Base-by-base conservation (phyloP, 2,113 vertebrate species). In the Polyodon spathula region DNA sequence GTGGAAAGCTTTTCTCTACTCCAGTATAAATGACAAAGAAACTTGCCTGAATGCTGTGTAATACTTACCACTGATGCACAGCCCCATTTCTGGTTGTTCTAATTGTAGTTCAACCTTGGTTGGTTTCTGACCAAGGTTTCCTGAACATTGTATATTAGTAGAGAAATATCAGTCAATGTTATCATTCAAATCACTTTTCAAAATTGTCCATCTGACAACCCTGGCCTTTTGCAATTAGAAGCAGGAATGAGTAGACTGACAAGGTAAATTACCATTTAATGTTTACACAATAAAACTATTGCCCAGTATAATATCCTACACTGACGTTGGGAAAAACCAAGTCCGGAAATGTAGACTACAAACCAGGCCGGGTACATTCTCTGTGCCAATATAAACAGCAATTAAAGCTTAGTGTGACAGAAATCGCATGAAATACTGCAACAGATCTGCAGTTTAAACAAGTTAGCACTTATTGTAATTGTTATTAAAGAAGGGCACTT, bases 311-410 rank as follows among this genome's bases (percentile, higher is more conserved):
- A 90, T 90, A 89, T 84, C 86, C 85, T 86, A 79, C 75, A 72
- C 79, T 86, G 84, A 88, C 81, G 80, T 87, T 84, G 76, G 80
- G 87, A 76, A 86, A 90, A 83, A 65, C 66, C 67, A 84, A 89
- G 88, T 85, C 88, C 81, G 80, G 88, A 92, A 92, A 89, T 80
- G 65, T 84, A 73, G 71, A 77, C 79, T 82, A 82, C 85, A 92
- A 89, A 87, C 76, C 81, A 81, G 81, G 83, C 73, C 67, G 78
- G 79, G 82, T 87, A 77, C 78, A 77, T 73, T 77, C 73, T 71
- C 72, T 67, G 65, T 68, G 90, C 90, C 92, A 94, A 93, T 76
- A 89, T 81, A 93, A 96, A 92, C 90, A 93, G 79, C 79, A 89
- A 89, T 96, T 92, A 92, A 37, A 79, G 79, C 75, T 56, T 71